Base-by-base conservation (phyloP, 1,140 invertebrate species). In the Atta texana region DNA sequence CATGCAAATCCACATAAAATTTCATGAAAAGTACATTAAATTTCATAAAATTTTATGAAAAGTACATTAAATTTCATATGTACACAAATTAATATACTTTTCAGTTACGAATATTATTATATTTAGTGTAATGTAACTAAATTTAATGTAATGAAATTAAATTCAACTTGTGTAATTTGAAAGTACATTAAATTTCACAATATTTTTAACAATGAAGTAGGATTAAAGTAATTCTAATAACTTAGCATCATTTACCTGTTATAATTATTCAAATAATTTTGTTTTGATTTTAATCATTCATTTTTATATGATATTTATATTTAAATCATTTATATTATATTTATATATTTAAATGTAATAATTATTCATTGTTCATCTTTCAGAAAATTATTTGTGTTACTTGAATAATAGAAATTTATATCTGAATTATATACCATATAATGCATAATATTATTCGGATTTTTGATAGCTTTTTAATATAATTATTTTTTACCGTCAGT, bases 171-270 rank as follows among this genome's bases (percentile, higher is more conserved):
- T 39, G 34, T 34, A 34, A 34, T 4, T 34, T 44, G 39, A 44
- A 44, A 44, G 39, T 44, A 44, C 10, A 44, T 44, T 12, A 44
- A 44, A 44, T 44, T 44, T 44, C 10, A 44, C 8, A 0, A 44
- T 12, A 44, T 44, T 44, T 44, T 44, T 44, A 10, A 44, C 1
- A 44, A 8, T 21, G 12, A 34, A 75, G 18, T n/a, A 39, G 6
- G 7, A 55, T 74, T 57, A 75, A 0, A 74, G n/a, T 55, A 57
- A 75, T 75, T 75, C 0, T 1, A 59, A 75, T 57, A 75, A 24
- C 6, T 57, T 34, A 34, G 6, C 28, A 21, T 74, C 0, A 28
- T 75, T 75, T 24, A 24, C 14, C 7, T 16, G 53, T 44, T 59
- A 59, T 8, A 34, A 39, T 75, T 59, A 75, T 21, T 39, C 3